Base-by-base conservation (phyloP, 2,113 vertebrate species). In the Psophia crepitans region DNA sequence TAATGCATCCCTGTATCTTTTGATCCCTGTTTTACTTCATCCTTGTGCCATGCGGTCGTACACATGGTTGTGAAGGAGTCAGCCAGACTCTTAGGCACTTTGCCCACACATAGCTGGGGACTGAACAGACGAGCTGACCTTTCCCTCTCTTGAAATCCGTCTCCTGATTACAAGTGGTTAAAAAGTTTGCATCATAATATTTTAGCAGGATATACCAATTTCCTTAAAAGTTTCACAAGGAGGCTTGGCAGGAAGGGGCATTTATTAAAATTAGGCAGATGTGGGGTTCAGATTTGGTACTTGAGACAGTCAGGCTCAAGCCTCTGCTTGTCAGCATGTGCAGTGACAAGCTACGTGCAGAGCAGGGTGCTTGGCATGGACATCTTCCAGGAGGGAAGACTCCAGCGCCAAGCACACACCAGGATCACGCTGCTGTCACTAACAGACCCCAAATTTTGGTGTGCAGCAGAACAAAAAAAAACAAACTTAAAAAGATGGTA, bases 401-500 rank as follows among this genome's bases (percentile, higher is more conserved):
- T 28, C 46, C 41, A 53, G 28, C 1, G 3, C 39, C 33, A n/a
- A 75, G 39, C 30, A 90, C 8, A 48, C 8, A 30, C 14, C 63
- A 69, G 28, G 35, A 48, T 27, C 17, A 3, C 8, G 35, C 17
- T 28, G 4, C 60, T 57, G 28, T 57, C n/a, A 17, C 16, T 43
- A 28, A 14, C 6, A 39, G 12, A n/a, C 4, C 11, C 23, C 12
- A 24, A 8, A 19, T 73, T 46, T 33, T 11, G 9, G 8, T 70
- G 18, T 76, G 48, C 57, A 80, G 28, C 60, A 84, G 32, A 60
- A 63, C 15, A 30, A 9, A 5, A 9, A 77, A 79, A 83, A 30
- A 4, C 0, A n/a, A n/a, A n/a, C 3, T 58, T 54, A 1, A 76
- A 71, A 58, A 49, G 1, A 9, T 21, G 16, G 12, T 56, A 27